Base-by-base conservation (phyloP, 2,113 vertebrate genomes). In the Peromyscus californicus region DNA sequence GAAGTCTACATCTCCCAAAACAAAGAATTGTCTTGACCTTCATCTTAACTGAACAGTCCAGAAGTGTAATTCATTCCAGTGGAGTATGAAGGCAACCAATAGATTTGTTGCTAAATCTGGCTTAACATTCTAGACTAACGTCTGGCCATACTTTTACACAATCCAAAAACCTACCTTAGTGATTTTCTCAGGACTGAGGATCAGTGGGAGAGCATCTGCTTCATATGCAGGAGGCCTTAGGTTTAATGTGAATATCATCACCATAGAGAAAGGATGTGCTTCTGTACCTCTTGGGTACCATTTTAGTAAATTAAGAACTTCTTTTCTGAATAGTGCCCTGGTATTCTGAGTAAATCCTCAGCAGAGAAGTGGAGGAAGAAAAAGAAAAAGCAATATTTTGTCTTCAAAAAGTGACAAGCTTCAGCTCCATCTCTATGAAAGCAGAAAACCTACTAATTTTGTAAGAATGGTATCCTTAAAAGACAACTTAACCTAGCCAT, bases 361-460 rank as follows among this genome's bases (percentile, higher is more conserved):
- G 65, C 31, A 69, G 42, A 51, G 17, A 13, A 61, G 42, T 2
- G 5, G 4, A 33, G 7, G 36, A 74, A 26, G 48, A 29, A 29
- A 17, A 9, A 39, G 22, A 59, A 57, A 89, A 88, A 1, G 24
- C 13, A 74, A 10, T 36, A 69, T 67, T 86, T 80, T 86, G 29
- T 90, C 51, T 76, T 88, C 59, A 82, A 76, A 94, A 97, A 3
- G 17, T 42, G 54, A 74, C 54, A 36, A 85, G 24, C 15, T 54
- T 51, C 13, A 51, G 21, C 13, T 93, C 45, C 39, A 93, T 11
- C 15, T 45, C 76, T 72, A 72, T 31, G 84, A 88, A 90, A 6
- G 42, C n/a, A 88, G 26, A 65, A 82, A 95, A 85, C 87, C 33
- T 67, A 48, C n/a, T 86, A 69, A 42, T 61, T 83, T 91, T 90